Conservation (phyloP, 2,888 invertebrate genomes). For the Oeneis ivallda region DNA sequence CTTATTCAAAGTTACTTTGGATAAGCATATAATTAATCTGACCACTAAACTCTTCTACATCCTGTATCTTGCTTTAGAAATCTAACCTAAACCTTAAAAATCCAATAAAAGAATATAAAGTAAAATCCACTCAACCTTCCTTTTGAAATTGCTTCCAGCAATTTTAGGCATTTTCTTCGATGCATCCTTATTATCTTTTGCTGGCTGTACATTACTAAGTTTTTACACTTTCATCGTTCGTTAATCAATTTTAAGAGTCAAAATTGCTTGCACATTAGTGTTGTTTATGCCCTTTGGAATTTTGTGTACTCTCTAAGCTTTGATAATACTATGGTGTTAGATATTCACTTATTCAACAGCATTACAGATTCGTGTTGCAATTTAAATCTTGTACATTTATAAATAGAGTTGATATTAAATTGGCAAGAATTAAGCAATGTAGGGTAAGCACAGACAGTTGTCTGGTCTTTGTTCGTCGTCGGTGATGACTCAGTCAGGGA, state of each 20-base stretch:
- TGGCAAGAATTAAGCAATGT: conserved; percentile 42
- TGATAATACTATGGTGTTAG: conserved; percentile 52
- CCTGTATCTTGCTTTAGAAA: no score
- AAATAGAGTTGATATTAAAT: conserved; percentile 22
- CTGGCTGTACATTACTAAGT: conserved; percentile 1
- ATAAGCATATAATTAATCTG: no score
- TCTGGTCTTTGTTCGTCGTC: conserved; percentile 47
- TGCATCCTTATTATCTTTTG: background rate
- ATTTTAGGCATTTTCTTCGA: background rate
- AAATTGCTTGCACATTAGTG: conserved; percentile 3
- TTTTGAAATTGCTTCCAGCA: no score
- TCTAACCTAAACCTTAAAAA: no score
- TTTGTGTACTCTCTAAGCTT: conserved; percentile 61
- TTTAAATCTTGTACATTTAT: conserved; percentile 9
- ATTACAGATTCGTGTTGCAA: conserved; percentile 48
- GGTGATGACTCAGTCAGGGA: conserved; percentile 42
- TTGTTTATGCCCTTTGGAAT: conserved; percentile 19
- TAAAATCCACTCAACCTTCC: no score
- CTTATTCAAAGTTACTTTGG: no score
- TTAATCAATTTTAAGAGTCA: background rate
- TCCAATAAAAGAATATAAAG: no score
- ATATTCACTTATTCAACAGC: conserved; percentile 46
- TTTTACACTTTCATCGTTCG: conserved; percentile 15
- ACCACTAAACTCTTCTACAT: no score
- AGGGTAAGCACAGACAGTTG: conserved; percentile 54